Percentiles rank a stretch among this genome's conserved stretches.
These are phyloP conservation scores for Bruchidius siliquastri DNA, from an alignment of 2,888 invertebrate genomes.

Conservation along the genomic window DNA sequence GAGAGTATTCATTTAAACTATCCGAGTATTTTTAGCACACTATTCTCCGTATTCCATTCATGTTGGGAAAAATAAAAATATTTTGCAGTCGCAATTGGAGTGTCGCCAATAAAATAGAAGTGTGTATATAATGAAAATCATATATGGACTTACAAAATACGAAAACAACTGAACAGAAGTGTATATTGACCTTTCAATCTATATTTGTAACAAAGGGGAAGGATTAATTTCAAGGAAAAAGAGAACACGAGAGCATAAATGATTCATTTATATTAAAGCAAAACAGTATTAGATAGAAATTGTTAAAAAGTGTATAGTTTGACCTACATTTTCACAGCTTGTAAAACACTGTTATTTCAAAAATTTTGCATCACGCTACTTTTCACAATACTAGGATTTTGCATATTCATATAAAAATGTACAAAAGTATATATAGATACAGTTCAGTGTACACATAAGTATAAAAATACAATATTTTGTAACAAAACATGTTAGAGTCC, in stretches of 20 bases:
- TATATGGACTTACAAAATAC: background rate
- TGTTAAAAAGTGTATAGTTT: constrained; percentile 6
- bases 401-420: background rate
- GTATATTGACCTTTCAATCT: background rate
- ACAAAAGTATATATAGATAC: background rate
- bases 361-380: background rate
- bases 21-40: background rate
- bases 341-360: background rate
- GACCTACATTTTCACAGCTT: background rate
- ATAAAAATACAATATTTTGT: background rate
- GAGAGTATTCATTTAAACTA: background rate
- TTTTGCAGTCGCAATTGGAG: background rate
- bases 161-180: background rate
- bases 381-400: background rate
- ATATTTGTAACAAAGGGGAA: background rate
- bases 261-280: constrained; percentile 10
- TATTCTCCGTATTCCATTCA: background rate
- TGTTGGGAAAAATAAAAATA: background rate
- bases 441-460: background rate
- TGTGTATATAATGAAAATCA: background rate
- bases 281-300: constrained; percentile 10
- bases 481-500: background rate
- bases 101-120: background rate
- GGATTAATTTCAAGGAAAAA: background rate
- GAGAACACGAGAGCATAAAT: background rate